Base-by-base conservation (phyloP, 2,888 invertebrate species). In the Aromia moschata region DNA sequence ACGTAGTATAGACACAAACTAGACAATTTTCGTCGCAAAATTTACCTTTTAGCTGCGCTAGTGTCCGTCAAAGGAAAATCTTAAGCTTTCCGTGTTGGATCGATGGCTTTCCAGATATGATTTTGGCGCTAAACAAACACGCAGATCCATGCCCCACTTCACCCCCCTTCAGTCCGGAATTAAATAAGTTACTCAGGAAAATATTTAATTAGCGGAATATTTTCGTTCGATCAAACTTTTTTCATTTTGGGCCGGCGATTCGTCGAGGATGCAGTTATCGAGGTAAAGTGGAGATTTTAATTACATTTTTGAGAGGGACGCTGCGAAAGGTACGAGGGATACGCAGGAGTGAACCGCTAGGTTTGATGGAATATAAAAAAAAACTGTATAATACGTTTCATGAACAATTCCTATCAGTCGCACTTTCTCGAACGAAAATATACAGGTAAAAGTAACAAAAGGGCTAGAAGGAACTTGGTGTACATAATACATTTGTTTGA, bases 61-160 rank as follows among this genome's bases (percentile, higher is more conserved):
- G n/a, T n/a, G 25, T 7, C 25, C 25, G 3, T 25, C 3, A 25
- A 25, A 25, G 7, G 3, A 25, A 25, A 25, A 25, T 25, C 7
- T 5, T 5, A 54, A 54, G 54, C 30, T 14, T 36, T 31, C 17
- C 57, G 25, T 44, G 52, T 45, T 57, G 20, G 36, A 57, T 57
- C 57, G 38, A 57, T 57, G 52, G 30, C 45, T 20, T 18, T 5
- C 2, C 37, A 49, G 51, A 57, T 57, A 44, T 57, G 52, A 57
- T 57, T 52, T 45, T 30, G 40, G 11, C 30, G 37, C 33, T 57
- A 57, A 57, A 57, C 57, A 57, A 52, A 57, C 38, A 52, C 38
- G 37, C 10, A 25, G n/a, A n/a, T n/a, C n/a, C n/a, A n/a, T n/a
- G n/a, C n/a, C n/a, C n/a, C n/a, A n/a, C n/a, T n/a, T n/a, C n/a